Conservation (phyloP, 2,888 invertebrate genomes). For the Leuctra nigra region DNA sequence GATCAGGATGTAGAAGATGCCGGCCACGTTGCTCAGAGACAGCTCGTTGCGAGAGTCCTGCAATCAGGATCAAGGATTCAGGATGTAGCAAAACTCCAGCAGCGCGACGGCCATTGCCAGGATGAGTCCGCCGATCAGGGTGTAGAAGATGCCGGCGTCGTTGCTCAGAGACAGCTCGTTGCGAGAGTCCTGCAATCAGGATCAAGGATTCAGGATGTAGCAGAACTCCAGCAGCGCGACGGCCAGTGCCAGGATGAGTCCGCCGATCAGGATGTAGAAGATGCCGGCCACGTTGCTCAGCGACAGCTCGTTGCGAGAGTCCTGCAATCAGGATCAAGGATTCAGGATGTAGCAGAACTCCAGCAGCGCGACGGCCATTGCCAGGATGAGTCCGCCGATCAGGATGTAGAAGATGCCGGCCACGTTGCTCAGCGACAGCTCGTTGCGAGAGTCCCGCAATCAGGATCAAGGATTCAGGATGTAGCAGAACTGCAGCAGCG, state of each 20-base stretch:
- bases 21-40: constrained; percentile 96
- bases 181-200: too few relatives aligned
- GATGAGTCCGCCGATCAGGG: too few relatives aligned
- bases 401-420: constrained; percentile 99
- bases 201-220: too few relatives aligned
- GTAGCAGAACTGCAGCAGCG: constrained; percentile 92
- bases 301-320: constrained; percentile 80
- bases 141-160: too few relatives aligned
- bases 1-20: constrained; percentile 96
- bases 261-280: constrained; percentile 96
- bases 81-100: too few relatives aligned
- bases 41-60: constrained; percentile 81
- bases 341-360: constrained; percentile 98
- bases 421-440: constrained; percentile 92
- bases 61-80: too few relatives aligned
- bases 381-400: constrained; percentile 85
- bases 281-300: constrained; percentile 98
- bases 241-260: constrained; percentile 80
- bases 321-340: too few relatives aligned
- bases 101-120: too few relatives aligned
- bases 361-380: constrained; percentile 83
- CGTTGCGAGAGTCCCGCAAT: constrained; percentile 74
- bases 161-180: too few relatives aligned
- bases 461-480: too few relatives aligned
- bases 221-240: constrained; percentile 94